Percentiles rank a stretch among this genome's conserved stretches.
phyloP scores from a whole-genome alignment of 1,140 invertebrate species.

The Drosophila guanche region DNA sequence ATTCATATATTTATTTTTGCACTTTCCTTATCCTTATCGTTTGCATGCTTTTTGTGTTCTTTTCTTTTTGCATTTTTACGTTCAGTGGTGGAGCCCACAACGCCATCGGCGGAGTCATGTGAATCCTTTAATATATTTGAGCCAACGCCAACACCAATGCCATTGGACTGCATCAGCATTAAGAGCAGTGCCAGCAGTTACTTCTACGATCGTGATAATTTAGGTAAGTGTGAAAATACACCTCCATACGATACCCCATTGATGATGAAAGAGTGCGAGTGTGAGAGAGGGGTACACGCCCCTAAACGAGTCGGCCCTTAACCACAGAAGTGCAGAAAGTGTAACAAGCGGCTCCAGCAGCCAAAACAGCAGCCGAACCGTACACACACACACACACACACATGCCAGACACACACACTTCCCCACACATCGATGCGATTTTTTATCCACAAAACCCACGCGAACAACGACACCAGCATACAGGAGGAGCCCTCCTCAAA shows the following conservation, averaged over 20 bases:
- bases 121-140: conserved; percentile 68
- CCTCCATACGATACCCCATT: not conserved
- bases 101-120: conserved; percentile 59
- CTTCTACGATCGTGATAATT: conserved; percentile 61
- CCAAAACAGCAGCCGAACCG: conserved; percentile 21
- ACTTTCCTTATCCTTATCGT: conserved; percentile 10
- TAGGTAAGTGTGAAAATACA: conserved; percentile 49
- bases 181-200: conserved; percentile 74
- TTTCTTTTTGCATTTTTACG: conserved; percentile 6
- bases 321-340: conserved; percentile 71
- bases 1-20: not conserved
- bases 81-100: conserved; percentile 32
- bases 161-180: conserved; percentile 67
- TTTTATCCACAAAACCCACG: conserved; percentile 67
- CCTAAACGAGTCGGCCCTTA: conserved; percentile 70
- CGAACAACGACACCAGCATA: conserved; percentile 34
- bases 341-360: conserved; percentile 63
- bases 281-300: conserved; percentile 55
- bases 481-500: conserved; percentile 11
- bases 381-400: conserved; percentile 33
- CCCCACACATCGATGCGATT: conserved; percentile 17
- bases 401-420: conserved; percentile 14
- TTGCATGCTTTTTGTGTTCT: conserved; percentile 18
- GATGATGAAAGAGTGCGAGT: not conserved
- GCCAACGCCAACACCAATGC: conserved; percentile 52